phyloP scores from a whole-genome alignment of 2,888 invertebrate genomes.

The Norana najaformis region DNA sequence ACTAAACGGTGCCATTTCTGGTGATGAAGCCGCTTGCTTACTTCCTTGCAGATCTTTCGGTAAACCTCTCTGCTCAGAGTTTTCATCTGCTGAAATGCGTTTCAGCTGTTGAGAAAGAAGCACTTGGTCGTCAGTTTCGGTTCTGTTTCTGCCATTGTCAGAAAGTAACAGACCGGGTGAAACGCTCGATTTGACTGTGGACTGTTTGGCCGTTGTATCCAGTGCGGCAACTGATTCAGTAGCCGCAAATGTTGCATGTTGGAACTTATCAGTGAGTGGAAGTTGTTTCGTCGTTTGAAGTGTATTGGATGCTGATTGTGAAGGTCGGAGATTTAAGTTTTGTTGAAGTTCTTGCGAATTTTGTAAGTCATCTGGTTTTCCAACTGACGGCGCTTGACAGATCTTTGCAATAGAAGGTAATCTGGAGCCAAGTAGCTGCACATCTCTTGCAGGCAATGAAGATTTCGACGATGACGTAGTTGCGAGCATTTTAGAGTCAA shows the following conservation, averaged over 20 bases:
- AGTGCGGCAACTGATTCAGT: not conserved
- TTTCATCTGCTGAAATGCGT: not conserved
- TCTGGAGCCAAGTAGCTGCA: not conserved
- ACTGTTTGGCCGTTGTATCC: not conserved
- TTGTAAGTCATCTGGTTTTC: not conserved
- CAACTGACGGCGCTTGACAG: too few species aligned
- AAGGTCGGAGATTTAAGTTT: not conserved
- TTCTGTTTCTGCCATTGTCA: not conserved
- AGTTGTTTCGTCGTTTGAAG: not conserved
- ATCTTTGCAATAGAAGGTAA: not conserved
- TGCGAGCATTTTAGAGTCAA: not conserved
- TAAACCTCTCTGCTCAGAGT: not conserved
- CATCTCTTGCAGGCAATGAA: not conserved
- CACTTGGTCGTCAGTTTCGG: not conserved
- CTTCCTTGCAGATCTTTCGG: not conserved
- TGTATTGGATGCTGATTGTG: not conserved
- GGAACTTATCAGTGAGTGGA: not conserved
- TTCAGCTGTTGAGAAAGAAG: not conserved
- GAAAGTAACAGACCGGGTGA: not conserved
- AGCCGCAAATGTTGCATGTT: too few species aligned
- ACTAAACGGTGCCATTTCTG: not conserved
- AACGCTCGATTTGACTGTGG: not conserved
- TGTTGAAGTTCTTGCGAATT: not conserved
- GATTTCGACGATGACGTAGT: not conserved
- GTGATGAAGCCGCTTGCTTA: not conserved